Percentiles rank a stretch among this genome's conserved stretches.
phyloP scores from a whole-genome alignment of 1,140 invertebrate species.

The Lasioglossum baleicum region DNA sequence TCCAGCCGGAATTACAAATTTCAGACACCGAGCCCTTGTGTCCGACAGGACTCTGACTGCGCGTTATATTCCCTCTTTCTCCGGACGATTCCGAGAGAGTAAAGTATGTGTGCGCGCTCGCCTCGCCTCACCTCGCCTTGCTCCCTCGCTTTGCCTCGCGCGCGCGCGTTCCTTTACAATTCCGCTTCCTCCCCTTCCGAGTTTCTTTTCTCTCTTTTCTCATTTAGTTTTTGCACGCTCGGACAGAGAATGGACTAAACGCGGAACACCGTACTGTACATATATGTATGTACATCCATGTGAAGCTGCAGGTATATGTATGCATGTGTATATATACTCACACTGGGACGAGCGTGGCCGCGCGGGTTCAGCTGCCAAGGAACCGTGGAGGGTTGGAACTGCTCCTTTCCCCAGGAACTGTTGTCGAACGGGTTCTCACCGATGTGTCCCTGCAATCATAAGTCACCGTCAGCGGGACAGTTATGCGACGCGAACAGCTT shows the following conservation, averaged over 20 bases:
- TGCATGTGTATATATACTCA: constrained; percentile 62
- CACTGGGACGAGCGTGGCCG: constrained; percentile 75
- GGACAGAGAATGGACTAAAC: not conserved
- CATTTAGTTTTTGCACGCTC: not conserved
- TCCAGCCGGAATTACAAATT: constrained; percentile 77
- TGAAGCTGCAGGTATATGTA: too few relatives aligned
- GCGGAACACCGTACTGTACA: not conserved
- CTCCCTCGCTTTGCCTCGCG: constrained; percentile 28
- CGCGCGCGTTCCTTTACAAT: constrained; percentile 41
- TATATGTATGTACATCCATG: too few relatives aligned
- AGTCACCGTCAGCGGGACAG: constrained; percentile 1
- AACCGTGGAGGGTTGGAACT: constrained; percentile 76
- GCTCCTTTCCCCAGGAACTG: constrained; percentile 79
- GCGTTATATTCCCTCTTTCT: constrained; percentile 45
- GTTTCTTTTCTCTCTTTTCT: not conserved
- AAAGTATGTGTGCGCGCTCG: too few relatives aligned
- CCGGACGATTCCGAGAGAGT: constrained; percentile 4
- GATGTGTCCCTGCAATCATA: constrained; percentile 75
- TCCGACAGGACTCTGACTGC: constrained; percentile 48
- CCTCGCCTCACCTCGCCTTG: too few relatives aligned
- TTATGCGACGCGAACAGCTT: too few relatives aligned
- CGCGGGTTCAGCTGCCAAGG: constrained; percentile 78
- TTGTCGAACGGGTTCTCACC: constrained; percentile 79
- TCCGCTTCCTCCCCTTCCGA: not conserved
- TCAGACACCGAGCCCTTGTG: constrained; percentile 56